A percentile compares a stretch with the other conserved stretches of the same genome.
These are phyloP conservation scores for Drosophila gunungcola DNA, from an alignment of 1,140 invertebrate species.

Conservation along the genomic window DNA sequence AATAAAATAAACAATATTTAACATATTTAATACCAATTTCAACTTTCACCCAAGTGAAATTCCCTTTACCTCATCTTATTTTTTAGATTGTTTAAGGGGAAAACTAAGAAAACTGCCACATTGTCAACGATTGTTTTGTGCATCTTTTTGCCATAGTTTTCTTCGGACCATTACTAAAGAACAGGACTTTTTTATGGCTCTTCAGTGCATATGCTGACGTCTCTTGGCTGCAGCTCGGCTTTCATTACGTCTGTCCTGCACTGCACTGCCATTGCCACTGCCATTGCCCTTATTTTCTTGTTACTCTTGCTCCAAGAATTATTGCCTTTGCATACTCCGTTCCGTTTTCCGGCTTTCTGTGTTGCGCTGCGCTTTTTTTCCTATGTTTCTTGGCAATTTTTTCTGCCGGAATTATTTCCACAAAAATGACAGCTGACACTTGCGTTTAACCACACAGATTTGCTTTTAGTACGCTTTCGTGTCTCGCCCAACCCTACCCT, in stretches of 20 bases:
- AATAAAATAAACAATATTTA: too few relatives aligned
- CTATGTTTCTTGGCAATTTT: conserved; percentile 12
- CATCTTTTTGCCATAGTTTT: conserved; percentile 9
- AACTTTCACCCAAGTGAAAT: too few relatives aligned
- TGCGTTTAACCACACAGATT: conserved; percentile 82
- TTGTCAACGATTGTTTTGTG: neutral
- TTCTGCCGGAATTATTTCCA: conserved; percentile 47
- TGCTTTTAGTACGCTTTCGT: conserved; percentile 54
- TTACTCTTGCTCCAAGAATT: conserved; percentile 78
- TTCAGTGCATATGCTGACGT: conserved; percentile 54
- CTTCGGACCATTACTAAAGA: conserved; percentile 13
- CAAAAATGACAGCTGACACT: conserved; percentile 82
- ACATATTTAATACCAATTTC: too few relatives aligned
- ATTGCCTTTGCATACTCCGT: conserved; percentile 74
- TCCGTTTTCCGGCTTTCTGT: conserved; percentile 2
- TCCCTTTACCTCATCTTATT: too few relatives aligned
- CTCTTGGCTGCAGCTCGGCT: conserved; percentile 34
- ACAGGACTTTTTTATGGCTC: conserved; percentile 48
- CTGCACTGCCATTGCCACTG: conserved; percentile 32
- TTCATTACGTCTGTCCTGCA: conserved; percentile 48
- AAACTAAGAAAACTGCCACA: too few relatives aligned
- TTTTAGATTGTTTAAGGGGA: too few relatives aligned
- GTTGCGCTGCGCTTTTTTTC: conserved; percentile 11
- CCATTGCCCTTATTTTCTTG: conserved; percentile 78
- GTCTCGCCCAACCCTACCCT: conserved; percentile 4